phyloP scores from a whole-genome alignment of 2,888 invertebrate species.

The Zaprionus obscuricornis region DNA sequence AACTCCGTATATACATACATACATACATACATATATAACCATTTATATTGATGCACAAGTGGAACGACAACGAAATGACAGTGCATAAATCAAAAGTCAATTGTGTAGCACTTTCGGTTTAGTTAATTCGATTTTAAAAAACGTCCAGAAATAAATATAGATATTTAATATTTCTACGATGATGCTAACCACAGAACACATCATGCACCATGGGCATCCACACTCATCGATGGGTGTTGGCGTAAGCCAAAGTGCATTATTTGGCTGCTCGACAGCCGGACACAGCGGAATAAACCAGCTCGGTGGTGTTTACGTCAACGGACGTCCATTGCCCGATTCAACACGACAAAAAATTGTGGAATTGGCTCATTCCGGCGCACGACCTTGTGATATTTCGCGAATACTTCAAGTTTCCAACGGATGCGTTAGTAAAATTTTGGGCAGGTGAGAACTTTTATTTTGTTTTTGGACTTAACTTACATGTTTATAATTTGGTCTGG shows the following conservation, averaged over 20 bases:
- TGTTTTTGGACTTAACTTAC: neutral
- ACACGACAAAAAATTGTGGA: slow-evolving; percentile 97
- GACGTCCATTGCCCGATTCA: slow-evolving; percentile 96
- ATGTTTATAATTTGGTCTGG: too few species aligned
- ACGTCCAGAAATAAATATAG: neutral
- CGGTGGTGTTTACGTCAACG: slow-evolving; percentile 98
- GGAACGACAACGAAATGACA: slow-evolving; percentile 9
- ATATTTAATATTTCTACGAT: slow-evolving; percentile 36
- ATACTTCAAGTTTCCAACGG: slow-evolving; percentile 99
- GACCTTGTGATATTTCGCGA: slow-evolving; percentile 99
- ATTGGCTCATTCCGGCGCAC: slow-evolving; percentile 95
- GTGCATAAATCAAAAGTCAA: slow-evolving; percentile 17
- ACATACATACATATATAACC: slow-evolving; percentile 20
- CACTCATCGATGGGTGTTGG: slow-evolving; percentile 85
- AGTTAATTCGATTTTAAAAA: neutral
- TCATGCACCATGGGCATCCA: slow-evolving; percentile 86
- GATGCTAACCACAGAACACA: slow-evolving; percentile 87
- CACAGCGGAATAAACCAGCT: slow-evolving; percentile 99
- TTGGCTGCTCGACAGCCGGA: slow-evolving; percentile 93
- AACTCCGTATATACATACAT: slow-evolving; percentile 8
- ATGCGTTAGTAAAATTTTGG: slow-evolving; percentile 98
- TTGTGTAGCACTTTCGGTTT: slow-evolving; percentile 5
- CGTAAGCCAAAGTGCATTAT: slow-evolving; percentile 89
- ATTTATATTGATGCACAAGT: slow-evolving; percentile 4
- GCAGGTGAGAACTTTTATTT: slow-evolving; percentile 87